Evolutionary conservation across 2,888 invertebrate genomes (phyloP).

Genomic region (Troides oblongomaculatus): DNA sequence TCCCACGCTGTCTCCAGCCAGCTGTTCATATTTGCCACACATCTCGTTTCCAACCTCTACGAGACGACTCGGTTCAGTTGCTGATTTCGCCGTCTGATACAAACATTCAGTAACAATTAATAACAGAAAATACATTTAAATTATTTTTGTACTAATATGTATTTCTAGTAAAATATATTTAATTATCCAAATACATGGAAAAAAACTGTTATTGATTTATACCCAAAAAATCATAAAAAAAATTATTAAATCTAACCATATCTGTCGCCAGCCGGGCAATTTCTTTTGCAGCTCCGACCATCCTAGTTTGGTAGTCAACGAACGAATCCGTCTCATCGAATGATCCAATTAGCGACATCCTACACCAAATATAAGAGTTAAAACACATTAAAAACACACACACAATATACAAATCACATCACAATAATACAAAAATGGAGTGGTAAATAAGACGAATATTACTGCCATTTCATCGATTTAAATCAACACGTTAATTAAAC

Average conservation of each 20-base stretch:
- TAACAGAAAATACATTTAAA: not conserved
- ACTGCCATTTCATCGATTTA: not conserved
- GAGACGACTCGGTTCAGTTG: slow-evolving; percentile 86
- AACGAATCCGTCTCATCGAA: slow-evolving; percentile 87
- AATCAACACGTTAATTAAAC: slow-evolving; percentile 10
- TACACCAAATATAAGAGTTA: slow-evolving; percentile 35
- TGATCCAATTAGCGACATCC: slow-evolving; percentile 84
- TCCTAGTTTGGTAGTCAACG: slow-evolving; percentile 98
- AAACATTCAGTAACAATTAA: not conserved
- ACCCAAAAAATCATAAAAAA: not conserved
- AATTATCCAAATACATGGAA: no score
- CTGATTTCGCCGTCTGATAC: slow-evolving; percentile 86
- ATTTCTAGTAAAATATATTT: not conserved
- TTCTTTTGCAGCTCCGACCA: slow-evolving; percentile 97
- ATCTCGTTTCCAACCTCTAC: slow-evolving; percentile 92
- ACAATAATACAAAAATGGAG: not conserved
- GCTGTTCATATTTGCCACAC: slow-evolving; percentile 90
- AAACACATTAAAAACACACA: not conserved
- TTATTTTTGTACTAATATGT: not conserved
- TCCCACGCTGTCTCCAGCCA: slow-evolving; percentile 93
- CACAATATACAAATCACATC: not conserved
- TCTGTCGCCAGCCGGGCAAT: slow-evolving; percentile 95
- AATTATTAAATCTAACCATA: slow-evolving; percentile 82
- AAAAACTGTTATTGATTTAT: no score
- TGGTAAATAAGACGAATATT: not conserved